Evolutionary conservation across 1,140 invertebrate species (phyloP).

Genomic region (Meloidogyne floridensis): DNA sequence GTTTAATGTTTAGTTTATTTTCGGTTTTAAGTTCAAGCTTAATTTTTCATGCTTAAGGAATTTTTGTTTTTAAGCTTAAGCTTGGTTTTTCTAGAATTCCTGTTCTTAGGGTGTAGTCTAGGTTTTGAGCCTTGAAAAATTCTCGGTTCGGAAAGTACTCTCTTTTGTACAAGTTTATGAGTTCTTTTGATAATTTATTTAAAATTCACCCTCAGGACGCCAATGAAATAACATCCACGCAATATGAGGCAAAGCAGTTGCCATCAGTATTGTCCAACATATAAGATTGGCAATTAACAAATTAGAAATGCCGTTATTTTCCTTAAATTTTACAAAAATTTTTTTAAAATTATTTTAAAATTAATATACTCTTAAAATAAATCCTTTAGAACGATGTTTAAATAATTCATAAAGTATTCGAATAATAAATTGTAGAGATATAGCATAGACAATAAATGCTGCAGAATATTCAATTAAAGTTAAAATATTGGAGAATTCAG

Average conservation of each 20-base stretch:
- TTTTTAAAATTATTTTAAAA: background rate
- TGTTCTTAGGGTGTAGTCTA: no score
- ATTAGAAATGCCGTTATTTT: slow-evolving; percentile 7
- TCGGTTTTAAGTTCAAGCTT: no score
- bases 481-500: slow-evolving; percentile 10
- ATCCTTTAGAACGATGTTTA: background rate
- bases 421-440: slow-evolving; percentile 3
- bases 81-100: no score
- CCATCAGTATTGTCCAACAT: slow-evolving; percentile 11
- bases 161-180: no score
- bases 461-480: slow-evolving; percentile 13
- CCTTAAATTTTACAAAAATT: background rate
- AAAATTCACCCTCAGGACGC: background rate
- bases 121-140: no score
- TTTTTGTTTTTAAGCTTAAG: no score
- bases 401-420: slow-evolving; percentile 13
- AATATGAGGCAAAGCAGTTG: slow-evolving; percentile 16
- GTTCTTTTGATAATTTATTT: background rate
- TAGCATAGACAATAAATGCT: background rate
- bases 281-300: slow-evolving; percentile 4
- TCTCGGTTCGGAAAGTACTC: no score
- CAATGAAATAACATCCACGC: slow-evolving; percentile 10
- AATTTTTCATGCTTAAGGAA: no score
- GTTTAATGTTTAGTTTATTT: no score
- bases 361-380: background rate